These are phyloP conservation scores for Callipepla squamata DNA, from an alignment of 2,113 vertebrate genomes.

Conservation along the genomic window DNA sequence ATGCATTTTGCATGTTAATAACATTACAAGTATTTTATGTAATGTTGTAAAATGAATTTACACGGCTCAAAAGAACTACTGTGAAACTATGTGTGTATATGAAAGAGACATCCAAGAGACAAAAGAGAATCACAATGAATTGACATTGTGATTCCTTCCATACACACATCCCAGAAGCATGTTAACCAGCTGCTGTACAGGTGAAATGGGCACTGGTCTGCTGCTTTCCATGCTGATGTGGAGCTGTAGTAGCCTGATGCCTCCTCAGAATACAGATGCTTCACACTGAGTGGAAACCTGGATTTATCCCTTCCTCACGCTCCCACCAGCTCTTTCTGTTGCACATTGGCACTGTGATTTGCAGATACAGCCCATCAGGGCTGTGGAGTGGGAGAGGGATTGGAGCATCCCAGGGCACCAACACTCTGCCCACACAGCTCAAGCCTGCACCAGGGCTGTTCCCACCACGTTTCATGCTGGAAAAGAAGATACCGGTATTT, in stretches of 20 bases:
- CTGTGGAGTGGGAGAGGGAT: too few species aligned
- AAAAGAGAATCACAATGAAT: too few species aligned
- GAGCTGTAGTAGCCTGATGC: background rate
- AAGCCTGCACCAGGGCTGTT: background rate
- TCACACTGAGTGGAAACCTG: background rate
- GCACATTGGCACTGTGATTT: background rate
- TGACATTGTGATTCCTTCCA: conserved; percentile 37
- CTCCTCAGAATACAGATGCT: background rate
- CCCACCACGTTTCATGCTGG: background rate
- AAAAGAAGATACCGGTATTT: background rate
- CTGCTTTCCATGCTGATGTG: background rate
- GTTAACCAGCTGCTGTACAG: conserved; percentile 43
- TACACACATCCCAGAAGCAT: conserved; percentile 18
- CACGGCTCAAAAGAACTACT: conserved; percentile 40
- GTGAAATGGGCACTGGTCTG: background rate
- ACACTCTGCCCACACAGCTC: background rate
- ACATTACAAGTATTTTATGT: conserved; percentile 47
- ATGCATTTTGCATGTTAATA: conserved; percentile 24
- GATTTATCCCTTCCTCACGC: background rate
- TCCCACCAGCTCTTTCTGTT: background rate
- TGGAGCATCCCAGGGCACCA: background rate
- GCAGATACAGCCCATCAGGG: background rate
- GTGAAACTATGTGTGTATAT: conserved; percentile 39
- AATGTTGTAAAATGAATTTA: conserved; percentile 53
- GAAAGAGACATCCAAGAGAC: conserved; percentile 5